Conservation (phyloP, 2,113 vertebrate genomes). For the Loxodonta africana region DNA sequence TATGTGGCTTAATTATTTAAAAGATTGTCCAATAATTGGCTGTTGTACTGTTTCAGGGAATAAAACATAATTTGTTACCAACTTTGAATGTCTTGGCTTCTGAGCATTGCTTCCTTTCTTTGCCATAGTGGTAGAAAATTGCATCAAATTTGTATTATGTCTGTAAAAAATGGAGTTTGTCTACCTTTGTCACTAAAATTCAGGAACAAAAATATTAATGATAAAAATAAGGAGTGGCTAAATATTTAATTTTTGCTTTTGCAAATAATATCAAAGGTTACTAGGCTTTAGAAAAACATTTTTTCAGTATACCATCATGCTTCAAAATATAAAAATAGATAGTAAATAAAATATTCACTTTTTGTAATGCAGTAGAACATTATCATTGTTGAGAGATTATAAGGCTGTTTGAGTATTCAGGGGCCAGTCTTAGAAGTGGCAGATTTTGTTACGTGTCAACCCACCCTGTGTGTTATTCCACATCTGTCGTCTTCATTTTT, state of each 20-base stretch:
- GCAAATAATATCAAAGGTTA: conserved; percentile 36
- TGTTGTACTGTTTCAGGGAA: conserved; percentile 15
- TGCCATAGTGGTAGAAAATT: conserved; percentile 32
- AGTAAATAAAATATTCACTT: conserved; percentile 3
- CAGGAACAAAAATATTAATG: conserved; percentile 50
- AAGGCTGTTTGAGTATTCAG: conserved; percentile 6
- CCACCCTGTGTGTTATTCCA: background rate
- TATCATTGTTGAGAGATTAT: background rate
- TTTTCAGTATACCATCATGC: conserved; percentile 22
- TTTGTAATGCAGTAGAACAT: background rate
- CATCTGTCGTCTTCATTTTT: conserved; percentile 45
- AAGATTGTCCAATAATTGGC: conserved; percentile 2
- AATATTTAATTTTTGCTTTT: background rate
- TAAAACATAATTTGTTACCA: conserved; percentile 34
- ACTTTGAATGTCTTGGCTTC: background rate
- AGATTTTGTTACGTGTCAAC: conserved; percentile 31
- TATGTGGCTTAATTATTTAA: conserved; percentile 58
- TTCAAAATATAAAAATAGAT: conserved; percentile 43
- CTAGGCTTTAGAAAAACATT: conserved; percentile 24
- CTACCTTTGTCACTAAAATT: conserved; percentile 61
- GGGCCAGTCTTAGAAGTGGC: conserved; percentile 16
- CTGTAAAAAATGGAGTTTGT: background rate
- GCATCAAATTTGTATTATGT: background rate
- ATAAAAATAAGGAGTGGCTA: background rate
- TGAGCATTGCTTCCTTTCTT: conserved; percentile 38